Percentiles rank a stretch among this genome's conserved stretches.
Conservation (phyloP, 2,113 vertebrate genomes). For the Passer domesticus region DNA sequence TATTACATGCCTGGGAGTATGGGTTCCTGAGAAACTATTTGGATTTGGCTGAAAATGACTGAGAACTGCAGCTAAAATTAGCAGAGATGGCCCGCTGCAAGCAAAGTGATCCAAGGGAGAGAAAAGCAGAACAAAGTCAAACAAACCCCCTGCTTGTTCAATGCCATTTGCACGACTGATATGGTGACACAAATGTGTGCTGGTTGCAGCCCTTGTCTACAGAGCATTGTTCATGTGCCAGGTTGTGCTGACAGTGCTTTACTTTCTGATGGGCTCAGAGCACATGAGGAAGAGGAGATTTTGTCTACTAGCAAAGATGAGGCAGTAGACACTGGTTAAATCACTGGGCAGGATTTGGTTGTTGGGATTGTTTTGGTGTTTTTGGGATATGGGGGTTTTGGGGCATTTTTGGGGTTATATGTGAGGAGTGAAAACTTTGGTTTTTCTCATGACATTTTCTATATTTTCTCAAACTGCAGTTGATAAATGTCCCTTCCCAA, state of each 20-base stretch:
- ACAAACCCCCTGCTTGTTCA: not conserved
- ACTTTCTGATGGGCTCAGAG: not conserved
- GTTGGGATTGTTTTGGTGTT: not conserved
- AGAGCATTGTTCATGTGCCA: not conserved
- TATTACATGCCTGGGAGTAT: not conserved
- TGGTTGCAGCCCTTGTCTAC: accelerated
- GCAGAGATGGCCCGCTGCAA: not conserved
- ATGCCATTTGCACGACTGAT: not conserved
- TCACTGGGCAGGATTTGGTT: not conserved
- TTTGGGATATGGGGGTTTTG: not conserved
- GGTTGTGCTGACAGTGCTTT: not conserved
- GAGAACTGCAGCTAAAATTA: not conserved
- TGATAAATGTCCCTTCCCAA: not conserved
- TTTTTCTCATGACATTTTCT: not conserved
- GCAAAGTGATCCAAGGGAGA: not conserved
- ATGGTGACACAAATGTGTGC: not conserved
- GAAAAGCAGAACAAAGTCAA: not conserved
- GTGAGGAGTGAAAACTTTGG: not conserved
- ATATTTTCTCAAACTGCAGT: not conserved
- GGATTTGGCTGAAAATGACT: not conserved
- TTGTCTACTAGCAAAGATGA: not conserved
- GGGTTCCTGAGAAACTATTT: not conserved
- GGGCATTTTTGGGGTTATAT: not conserved
- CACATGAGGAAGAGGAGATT: not conserved
- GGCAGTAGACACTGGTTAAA: not conserved